Percentiles rank a stretch among this genome's conserved stretches.
These are phyloP conservation scores for Plagiodera versicolora DNA, from an alignment of 2,888 invertebrate genomes.

Conservation along the genomic window DNA sequence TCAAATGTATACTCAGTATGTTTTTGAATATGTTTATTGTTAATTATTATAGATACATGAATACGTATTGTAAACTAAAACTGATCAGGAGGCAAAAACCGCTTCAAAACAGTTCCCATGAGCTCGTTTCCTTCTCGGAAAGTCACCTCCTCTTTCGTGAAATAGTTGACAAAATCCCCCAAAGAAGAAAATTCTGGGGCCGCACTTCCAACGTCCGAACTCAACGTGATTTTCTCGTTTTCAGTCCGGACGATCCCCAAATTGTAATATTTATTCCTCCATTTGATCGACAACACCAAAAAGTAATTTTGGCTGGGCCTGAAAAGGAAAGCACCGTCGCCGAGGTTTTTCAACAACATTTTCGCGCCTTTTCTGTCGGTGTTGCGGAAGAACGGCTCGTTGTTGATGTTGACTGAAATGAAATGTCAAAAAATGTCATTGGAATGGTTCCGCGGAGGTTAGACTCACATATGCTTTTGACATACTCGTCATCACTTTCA, in stretches of 20 bases:
- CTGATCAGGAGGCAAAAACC: slow-evolving; percentile 24
- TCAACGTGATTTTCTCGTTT: slow-evolving; percentile 29
- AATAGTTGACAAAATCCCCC: slow-evolving; percentile 34
- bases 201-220: slow-evolving; percentile 22
- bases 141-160: slow-evolving; percentile 28
- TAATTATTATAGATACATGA: too few relatives aligned
- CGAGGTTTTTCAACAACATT: slow-evolving; percentile 28
- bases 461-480: too few relatives aligned
- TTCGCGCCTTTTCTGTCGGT: slow-evolving; percentile 39
- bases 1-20: too few relatives aligned
- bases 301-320: slow-evolving; percentile 35
- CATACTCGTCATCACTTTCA: too few relatives aligned
- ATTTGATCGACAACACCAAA: slow-evolving; percentile 34
- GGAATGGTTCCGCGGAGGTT: too few relatives aligned
- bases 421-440: too few relatives aligned
- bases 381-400: slow-evolving; percentile 36
- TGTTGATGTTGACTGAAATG: slow-evolving; percentile 35
- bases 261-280: slow-evolving; percentile 31
- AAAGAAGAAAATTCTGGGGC: slow-evolving; percentile 35
- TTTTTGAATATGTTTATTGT: too few relatives aligned
- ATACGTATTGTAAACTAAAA: too few relatives aligned
- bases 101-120: slow-evolving; percentile 29
- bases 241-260: slow-evolving; percentile 34
- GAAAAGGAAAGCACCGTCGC: slow-evolving; percentile 38
- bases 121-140: slow-evolving; percentile 22